Percentiles rank a stretch among this genome's conserved stretches.
Conservation (phyloP, 1,140 invertebrate genomes). For the Papilio polyxenes region DNA sequence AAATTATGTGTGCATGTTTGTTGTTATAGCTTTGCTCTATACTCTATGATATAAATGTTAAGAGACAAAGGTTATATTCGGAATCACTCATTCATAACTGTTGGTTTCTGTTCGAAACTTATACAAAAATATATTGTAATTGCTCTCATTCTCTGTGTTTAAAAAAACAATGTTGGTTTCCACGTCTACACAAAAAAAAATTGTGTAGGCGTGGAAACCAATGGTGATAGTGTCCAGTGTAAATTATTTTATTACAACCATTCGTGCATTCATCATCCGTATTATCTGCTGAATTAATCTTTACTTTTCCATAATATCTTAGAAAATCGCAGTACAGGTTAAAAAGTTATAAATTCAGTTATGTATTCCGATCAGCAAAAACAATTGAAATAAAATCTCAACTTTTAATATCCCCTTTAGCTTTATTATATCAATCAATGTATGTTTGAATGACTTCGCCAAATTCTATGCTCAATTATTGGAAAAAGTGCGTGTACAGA, state of each 20-base stretch:
- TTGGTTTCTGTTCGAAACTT: background rate
- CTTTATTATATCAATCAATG: background rate
- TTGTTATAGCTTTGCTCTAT: background rate
- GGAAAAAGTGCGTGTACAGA: background rate
- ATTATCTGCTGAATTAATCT: too few species aligned
- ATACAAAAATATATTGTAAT: background rate
- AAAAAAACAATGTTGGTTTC: too few species aligned
- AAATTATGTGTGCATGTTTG: constrained; percentile 7
- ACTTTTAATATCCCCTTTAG: background rate
- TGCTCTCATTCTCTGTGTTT: too few species aligned
- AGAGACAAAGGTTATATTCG: background rate
- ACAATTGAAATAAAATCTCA: background rate
- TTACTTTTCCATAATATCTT: too few species aligned
- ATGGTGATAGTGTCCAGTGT: too few species aligned
- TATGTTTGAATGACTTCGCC: background rate
- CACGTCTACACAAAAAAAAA: too few species aligned
- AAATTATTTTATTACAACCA: too few species aligned
- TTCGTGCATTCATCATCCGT: too few species aligned
- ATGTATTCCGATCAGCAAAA: background rate
- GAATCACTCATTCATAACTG: too few species aligned
- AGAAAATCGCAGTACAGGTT: too few species aligned
- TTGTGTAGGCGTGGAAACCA: too few species aligned
- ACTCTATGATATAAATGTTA: constrained; percentile 1
- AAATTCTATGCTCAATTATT: constrained; percentile 27
- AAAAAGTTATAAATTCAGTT: too few species aligned